Evolutionary conservation across 2,113 vertebrate species (phyloP), one percentile per base, ranked within the genome.

Genomic region (Anthoscopus minutus): DNA sequence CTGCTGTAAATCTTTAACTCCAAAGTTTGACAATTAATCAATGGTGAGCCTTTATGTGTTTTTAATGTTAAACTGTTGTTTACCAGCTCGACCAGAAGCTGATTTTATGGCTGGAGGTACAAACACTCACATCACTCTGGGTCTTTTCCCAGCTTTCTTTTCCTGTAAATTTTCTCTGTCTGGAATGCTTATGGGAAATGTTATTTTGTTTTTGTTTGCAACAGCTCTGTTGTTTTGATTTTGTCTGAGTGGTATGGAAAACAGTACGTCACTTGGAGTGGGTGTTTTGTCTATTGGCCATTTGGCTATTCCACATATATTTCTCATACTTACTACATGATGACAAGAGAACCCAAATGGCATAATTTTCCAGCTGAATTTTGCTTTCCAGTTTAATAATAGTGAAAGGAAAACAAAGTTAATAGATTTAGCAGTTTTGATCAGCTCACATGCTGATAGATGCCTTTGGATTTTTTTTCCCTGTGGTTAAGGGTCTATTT

Each of bases 131-230:
- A 95, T 96, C 48, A 48, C 96, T 96, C 97, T 98, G 97, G 97
- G 96, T 97, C 96, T 91, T 95, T 97, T 97, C 97, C 98, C 97
- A 98, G 98, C 97, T 97, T 94, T 86, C 97, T 97, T 95, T 98
- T 97, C 97, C 97, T 97, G 97, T 97, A 98, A 98, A 97, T 97
- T 98, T 97, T 96, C 97, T 97, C 97, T 97, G 98, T 98, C 98
- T 98, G 98, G 97, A 98, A 98, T 98, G 98, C 97, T 98, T 98
- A 98, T 98, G 98, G 98, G 98, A 98, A 98, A 97, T 97, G 98
- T 98, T 98, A 98, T 98, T 98, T 98, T 98, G 98, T 98, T 98
- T 98, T 98, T 98, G 98, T 98, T 98, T 98, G 98, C 97, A 98
- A 96, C 97, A 98, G 97, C 95, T 98, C 98, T 97, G 98, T 98